phyloP scores from a whole-genome alignment of 1,140 invertebrate species.

The Stegodyphus mimosarum region DNA sequence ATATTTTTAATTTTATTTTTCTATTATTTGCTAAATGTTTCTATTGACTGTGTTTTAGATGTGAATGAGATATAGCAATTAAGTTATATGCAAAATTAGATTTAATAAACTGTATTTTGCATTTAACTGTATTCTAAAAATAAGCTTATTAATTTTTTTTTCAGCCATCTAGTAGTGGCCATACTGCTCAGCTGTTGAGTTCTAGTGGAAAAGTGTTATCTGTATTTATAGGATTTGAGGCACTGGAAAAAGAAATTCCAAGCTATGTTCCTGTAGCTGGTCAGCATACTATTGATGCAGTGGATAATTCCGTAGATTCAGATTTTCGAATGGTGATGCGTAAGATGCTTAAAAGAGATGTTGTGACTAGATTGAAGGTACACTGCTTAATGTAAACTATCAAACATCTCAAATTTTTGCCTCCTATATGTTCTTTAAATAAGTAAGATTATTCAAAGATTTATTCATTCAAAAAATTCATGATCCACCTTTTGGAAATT shows the following conservation, averaged over 20 bases:
- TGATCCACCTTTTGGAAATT: no score
- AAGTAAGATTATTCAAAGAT: no score
- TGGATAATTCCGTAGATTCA: conserved; percentile 68
- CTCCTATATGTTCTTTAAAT: no score
- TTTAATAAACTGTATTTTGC: conserved; percentile 17
- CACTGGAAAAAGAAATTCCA: conserved; percentile 69
- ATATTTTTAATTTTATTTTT: not conserved
- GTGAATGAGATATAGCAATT: not conserved
- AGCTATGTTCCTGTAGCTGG: conserved; percentile 74
- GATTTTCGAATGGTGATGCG: conserved; percentile 70
- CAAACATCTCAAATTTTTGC: no score
- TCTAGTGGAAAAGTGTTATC: conserved; percentile 66
- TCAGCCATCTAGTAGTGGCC: conserved; percentile 83
- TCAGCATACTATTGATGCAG: conserved; percentile 70
- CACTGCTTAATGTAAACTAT: no score
- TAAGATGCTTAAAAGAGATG: conserved; percentile 84
- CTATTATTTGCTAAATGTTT: not conserved
- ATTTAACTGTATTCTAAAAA: conserved; percentile 2
- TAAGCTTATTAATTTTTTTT: conserved; percentile 4
- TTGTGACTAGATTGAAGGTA: conserved; percentile 86
- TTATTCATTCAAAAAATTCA: no score
- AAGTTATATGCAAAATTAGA: not conserved
- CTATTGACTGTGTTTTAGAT: no score
- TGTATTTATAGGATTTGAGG: conserved; percentile 78
- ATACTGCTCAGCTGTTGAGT: conserved; percentile 80